Base-by-base conservation (phyloP, 2,797 vertebrate species). In the Ibycter americanus region DNA sequence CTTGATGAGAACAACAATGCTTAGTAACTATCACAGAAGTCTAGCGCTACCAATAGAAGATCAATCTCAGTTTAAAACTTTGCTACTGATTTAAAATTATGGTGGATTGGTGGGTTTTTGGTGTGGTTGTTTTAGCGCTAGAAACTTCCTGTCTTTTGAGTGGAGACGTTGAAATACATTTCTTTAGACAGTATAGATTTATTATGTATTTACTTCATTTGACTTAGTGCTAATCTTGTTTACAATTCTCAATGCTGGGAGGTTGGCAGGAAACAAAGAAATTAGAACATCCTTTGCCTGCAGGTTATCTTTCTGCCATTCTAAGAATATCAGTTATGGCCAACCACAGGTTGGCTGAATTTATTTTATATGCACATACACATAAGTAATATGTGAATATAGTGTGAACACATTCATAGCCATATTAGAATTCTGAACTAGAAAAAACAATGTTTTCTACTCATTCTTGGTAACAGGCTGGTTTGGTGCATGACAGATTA, bases 241-340 rank as follows among this genome's bases (percentile, higher is more conserved):
- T 91, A 42, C 8, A 1, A 26, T 59, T 67, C 65, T 80, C 79
- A 55, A 0, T 74, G 62, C 67, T 65, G 31, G 72, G 32, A 91
- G n/a, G 44, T 27, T 83, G 65, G 46, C 87, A 89, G 84, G 67
- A 89, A 72, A 78, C 32, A 73, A 82, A 81, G 86, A 70, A 93
- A 93, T 49, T 31, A 63, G 93, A 68, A 23, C 68, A 87, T 67
- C 26, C 29, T 95, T 86, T 93, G 95, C 96, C 95, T 94, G 44
- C 42, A 90, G 93, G 95, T 44, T 81, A 29, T 93, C 34, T 38
- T 74, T 83, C 54, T 91, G 56, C 87, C 29, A 6, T 77, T 54
- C 56, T 42, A 36, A 83, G 58, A 90, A 62, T 73, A 84, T 91
- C 92, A 70, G 76, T 68, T 95, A 55, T 36, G 58, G 82, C 78